phyloP scores from a whole-genome alignment of 2,797 vertebrate genomes.

The Forpus xanthops region DNA sequence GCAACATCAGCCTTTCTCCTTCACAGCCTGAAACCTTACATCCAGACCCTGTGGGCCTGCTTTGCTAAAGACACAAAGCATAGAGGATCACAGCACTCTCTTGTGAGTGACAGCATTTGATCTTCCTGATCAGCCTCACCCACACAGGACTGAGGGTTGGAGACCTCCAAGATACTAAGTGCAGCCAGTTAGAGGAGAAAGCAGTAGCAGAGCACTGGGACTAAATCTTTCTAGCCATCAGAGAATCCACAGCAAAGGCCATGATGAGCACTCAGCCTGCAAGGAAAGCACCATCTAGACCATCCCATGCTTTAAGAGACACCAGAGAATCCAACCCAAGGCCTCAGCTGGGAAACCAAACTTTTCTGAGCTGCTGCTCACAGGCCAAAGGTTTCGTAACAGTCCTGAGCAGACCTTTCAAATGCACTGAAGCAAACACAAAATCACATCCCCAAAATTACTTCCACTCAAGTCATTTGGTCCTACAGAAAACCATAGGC shows the following conservation, averaged over 20 bases:
- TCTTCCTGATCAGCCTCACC: neutral
- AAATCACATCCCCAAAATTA: constrained; percentile 19
- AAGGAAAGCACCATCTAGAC: neutral
- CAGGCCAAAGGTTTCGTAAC: neutral
- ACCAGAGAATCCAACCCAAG: neutral
- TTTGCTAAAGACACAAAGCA: neutral
- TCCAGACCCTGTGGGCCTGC: neutral
- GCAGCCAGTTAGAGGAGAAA: neutral
- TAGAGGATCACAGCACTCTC: neutral
- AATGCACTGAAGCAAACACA: neutral
- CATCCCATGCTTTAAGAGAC: neutral
- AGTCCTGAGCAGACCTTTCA: neutral
- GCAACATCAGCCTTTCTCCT: neutral
- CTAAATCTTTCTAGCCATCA: neutral
- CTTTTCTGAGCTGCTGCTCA: neutral
- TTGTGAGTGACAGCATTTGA: neutral
- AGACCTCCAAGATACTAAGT: neutral
- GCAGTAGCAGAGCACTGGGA: neutral
- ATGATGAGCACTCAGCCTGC: neutral
- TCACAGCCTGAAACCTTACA: neutral
- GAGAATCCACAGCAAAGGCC: neutral
- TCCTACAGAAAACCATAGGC: neutral
- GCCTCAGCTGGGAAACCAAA: neutral
- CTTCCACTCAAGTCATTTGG: constrained; percentile 24
- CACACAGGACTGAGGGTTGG: neutral